These are phyloP conservation scores for Agrilus biguttatus DNA, from an alignment of 2,888 invertebrate genomes.

Conservation along the genomic window DNA sequence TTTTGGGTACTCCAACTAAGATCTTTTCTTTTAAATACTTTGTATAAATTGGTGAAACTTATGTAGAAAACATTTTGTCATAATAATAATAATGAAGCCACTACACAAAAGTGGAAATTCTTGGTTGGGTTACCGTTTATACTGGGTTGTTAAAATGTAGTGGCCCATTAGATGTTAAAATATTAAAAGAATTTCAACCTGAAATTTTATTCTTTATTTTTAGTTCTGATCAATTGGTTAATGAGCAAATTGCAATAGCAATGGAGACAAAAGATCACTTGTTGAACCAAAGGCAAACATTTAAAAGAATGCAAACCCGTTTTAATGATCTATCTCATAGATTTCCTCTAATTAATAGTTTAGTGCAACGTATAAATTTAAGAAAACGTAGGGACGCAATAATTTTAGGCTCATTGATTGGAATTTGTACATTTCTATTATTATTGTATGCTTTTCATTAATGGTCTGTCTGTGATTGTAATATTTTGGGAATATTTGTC, in stretches of 20 bases:
- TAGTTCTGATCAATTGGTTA: conserved; percentile 85
- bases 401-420: conserved; percentile 78
- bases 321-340: conserved; percentile 84
- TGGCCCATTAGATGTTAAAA: no score
- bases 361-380: conserved; percentile 86
- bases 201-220: conserved; percentile 17
- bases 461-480: conserved; percentile 4
- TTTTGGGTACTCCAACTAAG: no score
- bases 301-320: conserved; percentile 81
- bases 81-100: no score
- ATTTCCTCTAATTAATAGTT: conserved; percentile 72
- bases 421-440: conserved; percentile 78
- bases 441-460: conserved; percentile 66
- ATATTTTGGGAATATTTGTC: no score
- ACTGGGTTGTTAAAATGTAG: no score
- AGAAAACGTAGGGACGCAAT: conserved; percentile 89
- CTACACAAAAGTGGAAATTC: no score
- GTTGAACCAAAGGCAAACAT: conserved; percentile 71
- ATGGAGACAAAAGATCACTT: conserved; percentile 94
- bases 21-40: not conserved
- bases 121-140: no score
- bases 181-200: no score
- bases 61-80: no score
- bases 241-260: conserved; percentile 95
- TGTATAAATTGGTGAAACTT: no score